These are phyloP conservation scores for Sclerurus mexicanus DNA, from an alignment of 2,113 vertebrate genomes.

Conservation along the genomic window DNA sequence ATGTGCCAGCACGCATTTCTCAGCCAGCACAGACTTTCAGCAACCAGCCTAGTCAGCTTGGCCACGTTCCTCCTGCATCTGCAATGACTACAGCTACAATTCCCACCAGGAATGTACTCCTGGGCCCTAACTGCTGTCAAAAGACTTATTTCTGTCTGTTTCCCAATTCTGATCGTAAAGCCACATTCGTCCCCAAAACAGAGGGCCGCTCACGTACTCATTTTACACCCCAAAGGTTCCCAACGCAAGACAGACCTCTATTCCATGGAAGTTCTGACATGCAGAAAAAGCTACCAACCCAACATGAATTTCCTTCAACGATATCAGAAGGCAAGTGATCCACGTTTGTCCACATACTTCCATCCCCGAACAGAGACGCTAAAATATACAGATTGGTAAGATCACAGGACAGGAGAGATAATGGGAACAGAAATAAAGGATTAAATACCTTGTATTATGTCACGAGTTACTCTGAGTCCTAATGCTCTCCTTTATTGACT, in stretches of 20 bases:
- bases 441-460: not conserved
- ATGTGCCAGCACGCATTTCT: not conserved
- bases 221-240: not conserved
- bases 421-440: not conserved
- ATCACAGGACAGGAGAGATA: not conserved
- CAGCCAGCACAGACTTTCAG: not conserved
- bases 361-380: not conserved
- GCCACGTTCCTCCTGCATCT: not conserved
- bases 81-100: not conserved
- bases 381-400: not conserved
- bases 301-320: not conserved
- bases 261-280: not conserved
- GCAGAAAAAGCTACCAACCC: not conserved
- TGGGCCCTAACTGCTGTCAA: not conserved
- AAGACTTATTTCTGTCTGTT: not conserved
- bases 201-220: not conserved
- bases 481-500: not conserved
- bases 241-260: not conserved
- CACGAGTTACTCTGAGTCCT: not conserved
- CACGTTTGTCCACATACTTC: accelerated
- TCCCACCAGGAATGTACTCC: not conserved
- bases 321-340: not conserved
- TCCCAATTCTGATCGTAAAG: not conserved
- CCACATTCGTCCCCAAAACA: not conserved
- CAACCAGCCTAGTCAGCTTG: not conserved